Evolutionary conservation across 2,113 vertebrate genomes (phyloP).

Genomic region (Verasper variegatus): DNA sequence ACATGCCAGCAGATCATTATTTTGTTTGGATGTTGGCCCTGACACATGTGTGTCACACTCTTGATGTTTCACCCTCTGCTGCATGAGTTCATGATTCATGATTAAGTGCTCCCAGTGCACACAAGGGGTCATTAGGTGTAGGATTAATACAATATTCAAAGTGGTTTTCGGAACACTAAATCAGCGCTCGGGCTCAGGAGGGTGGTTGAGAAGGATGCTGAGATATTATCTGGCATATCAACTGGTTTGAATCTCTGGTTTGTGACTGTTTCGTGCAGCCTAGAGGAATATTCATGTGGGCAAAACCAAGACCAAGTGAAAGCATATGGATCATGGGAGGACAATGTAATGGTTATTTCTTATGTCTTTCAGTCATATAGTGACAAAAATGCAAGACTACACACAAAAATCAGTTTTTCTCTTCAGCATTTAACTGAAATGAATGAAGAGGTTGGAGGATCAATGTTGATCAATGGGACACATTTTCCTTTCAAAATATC

Average conservation of each 20-base stretch:
- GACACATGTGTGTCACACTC: conserved; percentile 69
- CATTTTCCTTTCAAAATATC: conserved; percentile 5
- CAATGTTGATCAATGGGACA: neutral
- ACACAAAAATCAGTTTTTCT: conserved; percentile 12
- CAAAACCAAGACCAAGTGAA: conserved; percentile 42
- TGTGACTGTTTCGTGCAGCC: conserved; percentile 9
- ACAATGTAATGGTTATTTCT: neutral
- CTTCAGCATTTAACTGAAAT: conserved; percentile 15
- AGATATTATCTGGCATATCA: conserved; percentile 16
- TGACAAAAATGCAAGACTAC: neutral
- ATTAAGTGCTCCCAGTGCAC: conserved; percentile 17
- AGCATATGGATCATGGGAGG: conserved; percentile 7
- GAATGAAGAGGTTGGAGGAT: conserved; percentile 14
- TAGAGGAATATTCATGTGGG: conserved; percentile 40
- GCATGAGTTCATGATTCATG: conserved; percentile 22
- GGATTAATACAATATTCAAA: conserved; percentile 19
- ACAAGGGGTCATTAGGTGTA: conserved; percentile 21
- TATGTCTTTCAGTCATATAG: neutral
- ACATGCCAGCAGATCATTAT: conserved; percentile 59
- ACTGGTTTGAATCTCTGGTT: neutral
- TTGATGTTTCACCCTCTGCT: conserved; percentile 51
- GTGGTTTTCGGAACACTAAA: neutral
- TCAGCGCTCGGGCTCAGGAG: neutral
- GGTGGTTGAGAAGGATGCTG: neutral
- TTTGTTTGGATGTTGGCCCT: conserved; percentile 50